Evolutionary conservation across 1,140 invertebrate genomes (phyloP), one percentile per base, ranked within the genome.

Genomic region (Tetramorium alpestre): DNA sequence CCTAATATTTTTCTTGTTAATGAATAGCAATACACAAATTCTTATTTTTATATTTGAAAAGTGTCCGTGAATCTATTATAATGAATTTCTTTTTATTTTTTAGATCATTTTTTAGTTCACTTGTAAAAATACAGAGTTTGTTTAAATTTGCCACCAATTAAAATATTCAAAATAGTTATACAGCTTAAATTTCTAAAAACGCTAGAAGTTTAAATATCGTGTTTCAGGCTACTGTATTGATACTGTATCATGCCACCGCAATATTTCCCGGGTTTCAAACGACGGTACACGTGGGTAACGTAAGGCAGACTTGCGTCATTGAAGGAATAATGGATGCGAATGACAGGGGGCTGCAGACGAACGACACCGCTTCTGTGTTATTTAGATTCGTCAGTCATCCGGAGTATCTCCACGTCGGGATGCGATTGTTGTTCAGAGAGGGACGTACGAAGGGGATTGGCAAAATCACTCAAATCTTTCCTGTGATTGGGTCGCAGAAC

Each of bases 211-310:
- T 38, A 80, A 69, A 56, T 80, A 80, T 5, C 72, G 1, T 60
- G 6, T 96, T 95, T 47, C 95, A 98, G 97, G 99, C 99, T 0
- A 97, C 97, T 75, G 97, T 99, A 4, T 97, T 97, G 51, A 96
- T 99, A 7, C 95, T 99, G 10, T 98, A 97, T 90, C 98, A 99
- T 94, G 96, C 97, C 0, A 98, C 97, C 2, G 97, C 97, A 28
- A 99, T 99, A 86, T 97, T 97, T 87, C 96, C 96, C 7, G 98
- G 98, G 22, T 99, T 99, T 95, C 98, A 99, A 96, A 98, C 98
- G 38, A 99, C 98, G 0, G 97, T 99, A 3, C 98, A 99, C 93
- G 98, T 99, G 84, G 99, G 98, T 1, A 99, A 99, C 93, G 98
- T 99, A 18, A 95, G 98, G 11, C 99, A 99, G 95, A 99, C 99